A percentile compares a stretch with the other conserved stretches of the same genome.
phyloP scores from a whole-genome alignment of 2,113 vertebrate species.

The Scophthalmus maximus region DNA sequence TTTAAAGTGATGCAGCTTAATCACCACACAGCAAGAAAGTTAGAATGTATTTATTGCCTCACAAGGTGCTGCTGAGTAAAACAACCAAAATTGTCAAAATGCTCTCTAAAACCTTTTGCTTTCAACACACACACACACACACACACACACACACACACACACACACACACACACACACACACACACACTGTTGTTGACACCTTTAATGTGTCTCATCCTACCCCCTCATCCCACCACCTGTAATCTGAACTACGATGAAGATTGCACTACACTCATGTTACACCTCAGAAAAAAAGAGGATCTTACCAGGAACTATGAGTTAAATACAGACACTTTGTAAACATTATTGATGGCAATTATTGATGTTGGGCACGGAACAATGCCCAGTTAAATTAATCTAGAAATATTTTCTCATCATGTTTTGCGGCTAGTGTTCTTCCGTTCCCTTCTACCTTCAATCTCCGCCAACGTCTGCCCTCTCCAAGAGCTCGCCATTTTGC shows the following conservation, averaged over 20 bases:
- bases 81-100: slow-evolving; percentile 7
- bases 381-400: not conserved
- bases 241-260: slow-evolving; percentile 31
- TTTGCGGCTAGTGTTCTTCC: not conserved
- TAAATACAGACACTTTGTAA: slow-evolving; percentile 3
- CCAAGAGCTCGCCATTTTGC: slow-evolving; percentile 10
- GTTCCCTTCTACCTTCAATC: slow-evolving; percentile 7
- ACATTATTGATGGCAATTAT: not conserved
- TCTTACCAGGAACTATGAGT: not conserved
- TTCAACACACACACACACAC: slow-evolving; percentile 19
- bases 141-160: too few species aligned
- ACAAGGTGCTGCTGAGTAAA: slow-evolving; percentile 11
- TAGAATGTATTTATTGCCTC: slow-evolving; percentile 7
- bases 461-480: slow-evolving; percentile 23
- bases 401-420: not conserved
- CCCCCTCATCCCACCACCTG: slow-evolving; percentile 38
- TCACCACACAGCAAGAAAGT: slow-evolving; percentile 8
- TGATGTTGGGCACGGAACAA: not conserved
- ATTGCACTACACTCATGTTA: not conserved
- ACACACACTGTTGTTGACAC: too few species aligned
- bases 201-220: slow-evolving; percentile 25
- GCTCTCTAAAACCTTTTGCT: slow-evolving; percentile 49
- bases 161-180: too few species aligned
- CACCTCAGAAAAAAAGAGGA: not conserved
- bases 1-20: not conserved